phyloP scores from a whole-genome alignment of 2,113 vertebrate genomes.

The Saguinus imperator region DNA sequence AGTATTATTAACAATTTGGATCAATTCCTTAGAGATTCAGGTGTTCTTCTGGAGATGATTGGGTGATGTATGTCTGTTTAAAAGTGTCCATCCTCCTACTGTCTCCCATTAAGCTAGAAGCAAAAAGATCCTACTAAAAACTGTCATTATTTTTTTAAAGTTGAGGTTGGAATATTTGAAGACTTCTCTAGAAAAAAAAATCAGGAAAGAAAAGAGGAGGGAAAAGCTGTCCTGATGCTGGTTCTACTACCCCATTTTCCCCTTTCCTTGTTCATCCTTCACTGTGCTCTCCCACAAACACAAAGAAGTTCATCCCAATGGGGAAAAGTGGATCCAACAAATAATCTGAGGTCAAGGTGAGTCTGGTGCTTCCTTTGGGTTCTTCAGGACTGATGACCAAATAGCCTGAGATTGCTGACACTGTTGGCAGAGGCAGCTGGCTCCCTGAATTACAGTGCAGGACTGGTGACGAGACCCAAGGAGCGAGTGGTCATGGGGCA shows the following conservation, averaged over 20 bases:
- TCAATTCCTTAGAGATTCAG: background rate
- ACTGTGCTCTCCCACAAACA: background rate
- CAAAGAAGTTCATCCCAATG: background rate
- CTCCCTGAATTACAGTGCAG: background rate
- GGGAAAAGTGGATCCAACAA: background rate
- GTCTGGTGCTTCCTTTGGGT: rapidly evolving
- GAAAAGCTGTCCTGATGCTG: background rate
- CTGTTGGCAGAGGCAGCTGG: background rate
- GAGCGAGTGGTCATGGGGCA: background rate
- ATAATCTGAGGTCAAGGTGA: background rate
- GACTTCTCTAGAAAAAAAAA: background rate
- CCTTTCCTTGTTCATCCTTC: background rate
- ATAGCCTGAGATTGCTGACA: background rate
- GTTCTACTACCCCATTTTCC: background rate
- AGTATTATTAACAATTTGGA: background rate
- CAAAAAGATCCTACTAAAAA: background rate
- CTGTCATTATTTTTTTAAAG: background rate
- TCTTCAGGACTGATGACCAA: background rate
- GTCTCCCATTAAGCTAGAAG: background rate
- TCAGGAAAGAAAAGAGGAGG: background rate
- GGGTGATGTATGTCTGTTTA: background rate
- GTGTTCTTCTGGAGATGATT: background rate
- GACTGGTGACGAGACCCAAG: background rate
- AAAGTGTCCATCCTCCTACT: background rate
- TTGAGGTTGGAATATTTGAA: background rate